These are phyloP conservation scores for Gila orcuttii DNA, from an alignment of 2,113 vertebrate genomes.

Conservation along the genomic window DNA sequence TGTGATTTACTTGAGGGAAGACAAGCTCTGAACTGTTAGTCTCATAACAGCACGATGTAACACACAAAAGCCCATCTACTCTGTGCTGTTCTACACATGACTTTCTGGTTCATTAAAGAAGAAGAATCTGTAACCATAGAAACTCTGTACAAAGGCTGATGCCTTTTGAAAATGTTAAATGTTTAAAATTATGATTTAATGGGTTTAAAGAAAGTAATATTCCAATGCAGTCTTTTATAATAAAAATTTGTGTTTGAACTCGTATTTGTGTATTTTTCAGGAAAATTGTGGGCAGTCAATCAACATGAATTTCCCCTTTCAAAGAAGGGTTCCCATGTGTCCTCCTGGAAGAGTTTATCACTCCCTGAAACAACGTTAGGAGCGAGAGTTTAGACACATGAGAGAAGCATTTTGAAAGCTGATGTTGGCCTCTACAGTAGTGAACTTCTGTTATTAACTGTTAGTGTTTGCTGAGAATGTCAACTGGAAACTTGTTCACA, in stretches of 20 bases:
- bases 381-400: no score
- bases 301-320: no score
- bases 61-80: not conserved
- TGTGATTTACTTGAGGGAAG: not conserved
- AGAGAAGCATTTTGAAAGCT: no score
- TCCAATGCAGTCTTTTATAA: constrained; percentile 37
- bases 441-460: no score
- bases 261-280: not conserved
- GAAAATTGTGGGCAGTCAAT: no score
- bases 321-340: no score
- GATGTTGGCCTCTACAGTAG: no score
- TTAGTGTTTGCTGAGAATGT: no score
- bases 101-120: not conserved
- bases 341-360: no score
- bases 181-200: not conserved
- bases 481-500: no score
- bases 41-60: not conserved
- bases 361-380: no score
- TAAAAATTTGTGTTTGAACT: constrained; percentile 17
- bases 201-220: not conserved
- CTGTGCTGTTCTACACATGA: not conserved
- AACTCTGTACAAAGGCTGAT: constrained; percentile 17
- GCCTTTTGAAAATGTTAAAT: constrained; percentile 19
- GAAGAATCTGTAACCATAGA: not conserved
- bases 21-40: no score